phyloP scores from a whole-genome alignment of 2,113 vertebrate species.

The Pluvialis apricaria region DNA sequence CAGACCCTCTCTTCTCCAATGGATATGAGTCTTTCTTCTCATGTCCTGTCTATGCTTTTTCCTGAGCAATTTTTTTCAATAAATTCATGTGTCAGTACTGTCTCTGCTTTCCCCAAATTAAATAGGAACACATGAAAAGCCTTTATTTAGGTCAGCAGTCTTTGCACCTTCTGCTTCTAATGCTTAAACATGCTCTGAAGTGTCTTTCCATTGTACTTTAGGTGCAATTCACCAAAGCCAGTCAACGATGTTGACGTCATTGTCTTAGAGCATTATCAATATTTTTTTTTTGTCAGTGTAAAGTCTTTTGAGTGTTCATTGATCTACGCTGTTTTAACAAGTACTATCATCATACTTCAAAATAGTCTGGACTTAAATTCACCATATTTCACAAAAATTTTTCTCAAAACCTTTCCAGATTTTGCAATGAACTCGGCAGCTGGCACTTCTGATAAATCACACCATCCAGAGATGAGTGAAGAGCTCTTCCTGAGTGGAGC shows the following conservation, averaged over 20 bases:
- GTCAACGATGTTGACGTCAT: not conserved
- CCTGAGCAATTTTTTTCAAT: not conserved
- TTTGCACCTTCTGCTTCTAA: not conserved
- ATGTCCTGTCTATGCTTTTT: not conserved
- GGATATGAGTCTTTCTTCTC: not conserved
- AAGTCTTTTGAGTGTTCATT: not conserved
- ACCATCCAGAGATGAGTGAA: not conserved
- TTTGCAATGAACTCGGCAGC: not conserved
- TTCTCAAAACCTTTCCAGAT: not conserved
- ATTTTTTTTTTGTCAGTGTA: not conserved
- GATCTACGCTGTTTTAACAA: not conserved
- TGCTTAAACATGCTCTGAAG: not conserved
- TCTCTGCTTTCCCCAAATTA: not conserved
- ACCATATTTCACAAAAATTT: not conserved
- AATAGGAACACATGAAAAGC: not conserved
- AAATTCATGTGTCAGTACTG: not conserved
- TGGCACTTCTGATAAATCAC: not conserved
- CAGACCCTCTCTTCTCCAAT: not conserved
- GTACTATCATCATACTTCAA: not conserved
- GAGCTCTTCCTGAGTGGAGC: not conserved
- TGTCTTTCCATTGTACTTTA: not conserved
- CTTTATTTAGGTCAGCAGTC: not conserved
- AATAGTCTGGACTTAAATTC: not conserved
- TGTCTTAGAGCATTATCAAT: not conserved
- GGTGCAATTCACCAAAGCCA: not conserved